Conservation (phyloP, 2,888 invertebrate genomes). For the Augochlorella aurata region DNA sequence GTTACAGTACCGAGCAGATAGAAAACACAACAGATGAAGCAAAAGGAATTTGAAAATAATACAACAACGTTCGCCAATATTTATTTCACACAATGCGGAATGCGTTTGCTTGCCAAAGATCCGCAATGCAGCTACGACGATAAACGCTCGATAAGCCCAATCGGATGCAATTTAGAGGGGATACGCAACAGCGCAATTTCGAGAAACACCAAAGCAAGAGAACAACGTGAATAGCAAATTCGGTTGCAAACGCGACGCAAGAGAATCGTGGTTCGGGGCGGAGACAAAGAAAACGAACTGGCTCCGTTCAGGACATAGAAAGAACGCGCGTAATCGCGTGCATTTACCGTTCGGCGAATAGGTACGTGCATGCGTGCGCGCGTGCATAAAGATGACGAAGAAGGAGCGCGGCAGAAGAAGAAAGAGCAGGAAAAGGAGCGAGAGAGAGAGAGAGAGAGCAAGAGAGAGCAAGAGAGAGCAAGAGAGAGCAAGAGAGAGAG, state of each 20-base stretch:
- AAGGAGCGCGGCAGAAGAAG: neutral
- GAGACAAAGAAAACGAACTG: conserved; percentile 28
- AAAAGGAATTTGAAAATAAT: no score
- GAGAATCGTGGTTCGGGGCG: conserved; percentile 25
- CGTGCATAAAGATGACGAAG: conserved; percentile 37
- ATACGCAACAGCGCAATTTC: no score
- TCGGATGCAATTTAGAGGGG: no score
- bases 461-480: conserved; percentile 5
- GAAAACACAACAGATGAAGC: no score
- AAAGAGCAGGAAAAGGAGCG: conserved; percentile 1
- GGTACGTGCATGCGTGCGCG: conserved; percentile 25
- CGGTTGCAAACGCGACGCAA: conserved; percentile 25
- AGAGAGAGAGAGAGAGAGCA: neutral
- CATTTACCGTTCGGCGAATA: conserved; percentile 32
- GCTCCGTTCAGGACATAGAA: conserved; percentile 18
- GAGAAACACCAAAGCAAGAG: no score
- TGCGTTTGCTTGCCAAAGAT: no score
- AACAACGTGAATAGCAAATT: neutral
- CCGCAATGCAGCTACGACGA: no score
- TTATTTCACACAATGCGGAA: no score
- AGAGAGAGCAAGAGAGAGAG: neutral
- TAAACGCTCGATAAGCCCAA: no score
- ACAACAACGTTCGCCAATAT: no score
- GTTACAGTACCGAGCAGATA: no score
- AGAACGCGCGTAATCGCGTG: conserved; percentile 35